phyloP scores from a whole-genome alignment of 2,113 vertebrate genomes.

The Vidua macroura region DNA sequence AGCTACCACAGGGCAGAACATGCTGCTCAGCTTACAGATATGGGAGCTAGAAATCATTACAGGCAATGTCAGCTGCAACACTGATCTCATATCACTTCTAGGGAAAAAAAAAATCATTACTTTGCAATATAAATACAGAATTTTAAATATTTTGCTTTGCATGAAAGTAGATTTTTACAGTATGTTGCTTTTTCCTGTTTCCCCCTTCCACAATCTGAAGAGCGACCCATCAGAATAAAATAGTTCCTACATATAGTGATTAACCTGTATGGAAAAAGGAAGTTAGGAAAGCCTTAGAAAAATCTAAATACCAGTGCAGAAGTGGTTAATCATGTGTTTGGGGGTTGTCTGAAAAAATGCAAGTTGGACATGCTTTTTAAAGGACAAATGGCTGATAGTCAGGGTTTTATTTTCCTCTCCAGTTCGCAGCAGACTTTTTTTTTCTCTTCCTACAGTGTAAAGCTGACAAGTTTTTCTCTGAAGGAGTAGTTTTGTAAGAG shows the following conservation, averaged over 20 bases:
- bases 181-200: not conserved
- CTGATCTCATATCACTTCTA: slow-evolving; percentile 78
- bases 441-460: not conserved
- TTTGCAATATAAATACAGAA: slow-evolving; percentile 24
- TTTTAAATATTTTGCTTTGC: slow-evolving; percentile 23
- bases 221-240: not conserved
- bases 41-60: slow-evolving; percentile 75
- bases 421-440: not conserved
- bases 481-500: not conserved
- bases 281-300: not conserved
- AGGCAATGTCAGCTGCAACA: slow-evolving; percentile 80
- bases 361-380: not conserved
- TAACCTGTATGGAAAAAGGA: not conserved
- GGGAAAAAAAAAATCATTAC: slow-evolving; percentile 41
- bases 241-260: not conserved
- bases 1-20: slow-evolving; percentile 76
- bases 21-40: slow-evolving; percentile 68
- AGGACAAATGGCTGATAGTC: not conserved
- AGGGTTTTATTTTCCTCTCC: not conserved
- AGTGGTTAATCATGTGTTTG: not conserved
- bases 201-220: not conserved
- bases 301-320: not conserved
- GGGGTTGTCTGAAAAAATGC: not conserved
- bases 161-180: not conserved
- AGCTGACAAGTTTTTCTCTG: not conserved